Evolutionary conservation across 2,888 invertebrate genomes (phyloP).

Genomic region (Clivina fossor): DNA sequence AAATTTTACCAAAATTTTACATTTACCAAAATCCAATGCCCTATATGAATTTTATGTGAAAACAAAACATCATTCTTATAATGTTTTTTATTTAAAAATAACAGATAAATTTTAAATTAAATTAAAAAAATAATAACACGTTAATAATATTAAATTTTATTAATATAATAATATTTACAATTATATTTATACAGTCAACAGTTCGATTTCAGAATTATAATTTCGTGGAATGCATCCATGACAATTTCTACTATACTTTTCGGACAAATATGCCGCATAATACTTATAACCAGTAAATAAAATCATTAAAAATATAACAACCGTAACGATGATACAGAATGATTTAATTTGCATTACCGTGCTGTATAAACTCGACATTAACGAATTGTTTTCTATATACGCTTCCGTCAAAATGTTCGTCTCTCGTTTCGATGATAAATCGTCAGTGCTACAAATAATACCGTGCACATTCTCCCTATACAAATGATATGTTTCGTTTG

Average conservation of each 20-base stretch:
- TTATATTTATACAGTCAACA: conserved; percentile 16
- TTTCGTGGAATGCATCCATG: conserved; percentile 19
- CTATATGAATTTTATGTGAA: no score
- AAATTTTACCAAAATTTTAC: no score
- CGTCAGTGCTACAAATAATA: conserved; percentile 20
- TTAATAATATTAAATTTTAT: not conserved
- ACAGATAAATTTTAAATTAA: no score
- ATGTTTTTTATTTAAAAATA: no score
- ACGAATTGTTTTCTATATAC: conserved; percentile 13
- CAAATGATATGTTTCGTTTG: conserved; percentile 17
- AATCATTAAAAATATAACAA: conserved; percentile 10
- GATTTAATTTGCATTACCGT: conserved; percentile 27
- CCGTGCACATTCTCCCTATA: conserved; percentile 26
- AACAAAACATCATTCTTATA: no score
- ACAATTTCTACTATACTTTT: conserved; percentile 21
- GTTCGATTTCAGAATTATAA: conserved; percentile 27
- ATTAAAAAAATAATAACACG: no score
- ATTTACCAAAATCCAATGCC: no score
- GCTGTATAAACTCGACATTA: conserved; percentile 24
- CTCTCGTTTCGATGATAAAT: conserved; percentile 8
- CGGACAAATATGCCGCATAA: conserved; percentile 6
- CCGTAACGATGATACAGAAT: conserved; percentile 27
- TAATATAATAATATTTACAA: not conserved
- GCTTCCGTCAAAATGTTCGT: conserved; percentile 7
- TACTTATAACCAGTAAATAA: conserved; percentile 20